Evolutionary conservation across 1,140 invertebrate genomes (phyloP).

Genomic region (Sitobion miscanthi): DNA sequence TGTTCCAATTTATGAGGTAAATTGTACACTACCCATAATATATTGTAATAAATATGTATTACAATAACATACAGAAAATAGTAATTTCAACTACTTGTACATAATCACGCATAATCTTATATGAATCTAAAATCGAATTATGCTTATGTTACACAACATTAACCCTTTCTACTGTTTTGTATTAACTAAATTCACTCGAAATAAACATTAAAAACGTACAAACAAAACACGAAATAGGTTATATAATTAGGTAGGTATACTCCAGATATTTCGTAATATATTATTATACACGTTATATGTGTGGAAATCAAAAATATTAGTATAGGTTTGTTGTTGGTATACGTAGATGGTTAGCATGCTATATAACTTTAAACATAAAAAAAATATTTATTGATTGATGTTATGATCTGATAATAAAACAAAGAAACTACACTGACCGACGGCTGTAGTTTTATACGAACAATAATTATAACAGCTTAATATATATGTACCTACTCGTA

Average conservation of each 20-base stretch:
- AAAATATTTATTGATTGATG: background rate
- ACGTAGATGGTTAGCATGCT: background rate
- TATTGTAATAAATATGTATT: background rate
- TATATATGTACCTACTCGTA: background rate
- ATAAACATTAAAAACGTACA: constrained; percentile 7
- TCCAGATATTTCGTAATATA: background rate
- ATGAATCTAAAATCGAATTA: background rate
- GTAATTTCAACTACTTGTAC: background rate
- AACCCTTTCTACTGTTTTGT: background rate
- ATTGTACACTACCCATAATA: background rate
- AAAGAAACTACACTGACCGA: background rate
- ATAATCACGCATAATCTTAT: background rate
- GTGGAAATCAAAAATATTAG: background rate
- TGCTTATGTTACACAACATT: background rate
- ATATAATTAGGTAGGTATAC: background rate
- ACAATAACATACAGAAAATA: background rate
- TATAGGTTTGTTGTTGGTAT: background rate
- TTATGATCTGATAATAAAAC: constrained; percentile 3
- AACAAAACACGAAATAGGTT: constrained; percentile 1
- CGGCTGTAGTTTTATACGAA: background rate
- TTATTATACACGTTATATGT: background rate
- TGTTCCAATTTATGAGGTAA: background rate
- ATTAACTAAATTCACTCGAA: background rate
- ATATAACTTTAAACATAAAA: background rate
- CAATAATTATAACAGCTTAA: background rate